Base-by-base conservation (phyloP, 2,113 vertebrate genomes). In the Microtus oregoni region DNA sequence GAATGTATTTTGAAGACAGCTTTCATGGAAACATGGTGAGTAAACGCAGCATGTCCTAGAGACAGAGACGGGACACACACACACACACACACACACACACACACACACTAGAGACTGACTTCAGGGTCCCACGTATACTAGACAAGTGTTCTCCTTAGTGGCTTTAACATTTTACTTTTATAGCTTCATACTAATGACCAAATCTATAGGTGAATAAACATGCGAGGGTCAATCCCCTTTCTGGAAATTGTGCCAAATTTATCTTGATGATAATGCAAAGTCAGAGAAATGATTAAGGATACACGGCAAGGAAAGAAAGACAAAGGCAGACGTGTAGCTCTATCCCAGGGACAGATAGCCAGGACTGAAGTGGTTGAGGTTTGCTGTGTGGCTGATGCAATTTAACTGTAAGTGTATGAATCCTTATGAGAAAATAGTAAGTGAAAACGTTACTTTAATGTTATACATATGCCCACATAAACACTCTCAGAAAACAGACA, bases 1-100 rank as follows among this genome's bases (percentile, higher is more conserved):
- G 94, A 94, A 94, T 44, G 41, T 91, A 94, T 96, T 97, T 97
- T 94, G 92, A 94, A 97, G 96, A 95, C 32, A 67, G 77, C 78
- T 94, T 96, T 95, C 89, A 96, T 89, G 91, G 65, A 89, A 96
- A 91, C 28, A 78, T 3, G 77, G 0, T 96, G 79, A 94, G 77
- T 89, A 22, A 41, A 92, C 92, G 63, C 6, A 87, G 47, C 50
- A 96, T 89, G 83, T 81, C 32, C 47, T 35, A 63, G 55, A 83
- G n/a, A 63, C 58, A 41, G 35, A 72, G 35, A 30, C 4, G 0
- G 41, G 41, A 50, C 50, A 50, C 50, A 50, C 24, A 13, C 50
- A 35, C 2, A 5, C 30, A 47, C 47, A 47, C 47, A 47, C 47
- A 47, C 47, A 47, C 47, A 47, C 8, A 47, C 47, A 50, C 47